Conservation (phyloP, 2,113 vertebrate species). For the Pavo muticus region DNA sequence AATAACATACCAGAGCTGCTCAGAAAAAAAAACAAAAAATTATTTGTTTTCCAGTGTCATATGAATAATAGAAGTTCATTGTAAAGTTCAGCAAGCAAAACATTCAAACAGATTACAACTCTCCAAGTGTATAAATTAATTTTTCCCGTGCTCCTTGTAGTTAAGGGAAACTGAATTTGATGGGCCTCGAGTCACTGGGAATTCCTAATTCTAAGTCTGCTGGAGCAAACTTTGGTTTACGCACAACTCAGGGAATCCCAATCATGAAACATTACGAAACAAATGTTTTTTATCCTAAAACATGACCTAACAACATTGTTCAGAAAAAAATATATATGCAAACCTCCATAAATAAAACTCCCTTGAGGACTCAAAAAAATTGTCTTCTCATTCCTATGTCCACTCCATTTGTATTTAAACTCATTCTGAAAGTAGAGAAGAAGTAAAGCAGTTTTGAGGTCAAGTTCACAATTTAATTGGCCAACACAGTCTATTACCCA, state of each 20-base stretch:
- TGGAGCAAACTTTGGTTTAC: accelerated
- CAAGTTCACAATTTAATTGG: neutral
- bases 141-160: neutral
- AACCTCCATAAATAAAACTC: neutral
- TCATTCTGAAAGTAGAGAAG: neutral
- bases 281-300: neutral
- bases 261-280: neutral
- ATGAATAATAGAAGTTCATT: neutral
- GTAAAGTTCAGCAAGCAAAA: neutral
- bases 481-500: neutral
- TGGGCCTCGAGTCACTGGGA: accelerated
- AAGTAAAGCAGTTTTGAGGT: neutral
- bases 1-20: neutral
- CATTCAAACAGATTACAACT: accelerated
- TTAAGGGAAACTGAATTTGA: neutral
- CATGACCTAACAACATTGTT: neutral
- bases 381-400: neutral
- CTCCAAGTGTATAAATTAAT: neutral
- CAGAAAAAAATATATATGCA: neutral
- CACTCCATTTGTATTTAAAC: neutral
- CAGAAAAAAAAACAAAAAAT: neutral
- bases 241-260: neutral
- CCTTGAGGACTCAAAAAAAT: neutral
- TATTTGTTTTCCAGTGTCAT: neutral
- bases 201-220: neutral